Evolutionary conservation across 2,113 vertebrate species (phyloP).

Genomic region (Prunella fulvescens): DNA sequence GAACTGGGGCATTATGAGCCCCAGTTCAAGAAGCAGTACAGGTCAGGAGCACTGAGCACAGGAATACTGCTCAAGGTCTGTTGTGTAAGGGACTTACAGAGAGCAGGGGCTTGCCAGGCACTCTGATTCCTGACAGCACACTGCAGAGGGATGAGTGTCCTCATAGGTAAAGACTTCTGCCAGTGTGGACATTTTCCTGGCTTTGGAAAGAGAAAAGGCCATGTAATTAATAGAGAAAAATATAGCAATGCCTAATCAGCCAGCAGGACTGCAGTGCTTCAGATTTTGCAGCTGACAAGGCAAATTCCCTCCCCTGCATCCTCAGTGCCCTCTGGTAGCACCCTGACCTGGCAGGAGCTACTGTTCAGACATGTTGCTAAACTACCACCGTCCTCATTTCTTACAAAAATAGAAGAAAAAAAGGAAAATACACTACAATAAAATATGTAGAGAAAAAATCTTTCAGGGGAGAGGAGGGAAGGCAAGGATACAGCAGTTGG

Average conservation of each 20-base stretch:
- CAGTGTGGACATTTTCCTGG: neutral
- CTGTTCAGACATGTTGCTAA: neutral
- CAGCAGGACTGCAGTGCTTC: neutral
- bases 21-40: neutral
- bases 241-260: neutral
- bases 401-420: neutral
- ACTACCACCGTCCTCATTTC: neutral
- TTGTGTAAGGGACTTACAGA: neutral
- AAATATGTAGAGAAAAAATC: neutral
- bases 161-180: neutral
- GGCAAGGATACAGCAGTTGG: neutral
- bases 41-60: neutral
- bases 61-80: neutral
- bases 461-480: neutral
- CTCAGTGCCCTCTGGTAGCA: neutral
- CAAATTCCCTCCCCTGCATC: neutral
- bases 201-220: neutral
- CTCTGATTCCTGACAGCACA: neutral
- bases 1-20: neutral
- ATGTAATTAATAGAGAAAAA: constrained; percentile 6
- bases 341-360: neutral
- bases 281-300: neutral
- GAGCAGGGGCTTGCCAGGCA: neutral
- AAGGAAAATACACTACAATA: neutral
- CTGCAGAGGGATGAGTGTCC: neutral